Base-by-base conservation (phyloP, 2,888 invertebrate genomes). In the Stegana nigrithorax region DNA sequence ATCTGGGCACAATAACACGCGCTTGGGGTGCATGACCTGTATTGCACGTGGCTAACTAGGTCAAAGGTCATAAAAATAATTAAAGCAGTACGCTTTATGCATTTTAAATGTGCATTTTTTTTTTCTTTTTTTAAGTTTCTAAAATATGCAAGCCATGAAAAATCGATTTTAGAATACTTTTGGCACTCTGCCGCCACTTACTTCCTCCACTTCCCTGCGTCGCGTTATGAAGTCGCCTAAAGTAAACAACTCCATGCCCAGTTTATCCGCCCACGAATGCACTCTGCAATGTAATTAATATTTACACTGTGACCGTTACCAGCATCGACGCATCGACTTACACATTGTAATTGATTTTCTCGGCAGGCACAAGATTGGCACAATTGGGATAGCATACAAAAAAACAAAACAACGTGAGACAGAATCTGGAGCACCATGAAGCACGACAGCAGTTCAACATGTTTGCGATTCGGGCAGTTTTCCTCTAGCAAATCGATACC, bases 191-290 rank as follows among this genome's bases (percentile, higher is more conserved):
- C n/a, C n/a, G n/a, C n/a, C 21, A 69, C 80, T 88, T 87, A 92
- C 92, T 81, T 93, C 91, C 82, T 92, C 90, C 66, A 94, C 92
- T 83, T 91, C 91, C 79, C 91, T 91, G 81, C 92, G 89, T 80
- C 93, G 89, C 62, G 93, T 93, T 74, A 93, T 92, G 83, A 92
- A 90, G 81, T 92, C 92, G 62, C 93, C 93, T 76, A 93, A 90
- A 83, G 92, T 91, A 86, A 91, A 92, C 71, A 94, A 85, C 84
- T 94, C 93, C 79, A 91, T 90, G 57, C 93, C 93, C 69, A 93
- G 87, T 85, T 93, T 93, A 83, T 92, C 90, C 26, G 93, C 93
- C 94, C 94, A 94, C 81, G 90, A 89, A 85, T 91, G 90, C 60
- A 92, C 93, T 73, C 93, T 93, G 67, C 75, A 56, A 17, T 4